phyloP scores from a whole-genome alignment of 2,113 vertebrate genomes.

The Irena cyanogastra region DNA sequence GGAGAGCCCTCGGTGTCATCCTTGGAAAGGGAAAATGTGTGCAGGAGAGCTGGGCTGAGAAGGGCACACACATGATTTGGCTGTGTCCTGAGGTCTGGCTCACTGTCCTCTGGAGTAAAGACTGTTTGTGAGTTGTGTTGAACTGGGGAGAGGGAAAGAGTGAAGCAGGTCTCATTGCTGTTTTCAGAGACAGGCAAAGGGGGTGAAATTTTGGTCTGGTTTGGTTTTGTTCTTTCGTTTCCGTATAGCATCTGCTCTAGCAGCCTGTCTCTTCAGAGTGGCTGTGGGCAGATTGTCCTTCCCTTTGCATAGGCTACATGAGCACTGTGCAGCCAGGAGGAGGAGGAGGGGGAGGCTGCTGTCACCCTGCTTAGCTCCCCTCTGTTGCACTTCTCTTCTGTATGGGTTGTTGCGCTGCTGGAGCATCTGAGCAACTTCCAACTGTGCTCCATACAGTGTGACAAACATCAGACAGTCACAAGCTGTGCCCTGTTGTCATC shows the following conservation, averaged over 20 bases:
- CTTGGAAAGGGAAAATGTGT: neutral
- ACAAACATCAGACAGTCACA: neutral
- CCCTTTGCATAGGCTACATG: neutral
- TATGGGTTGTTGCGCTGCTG: neutral
- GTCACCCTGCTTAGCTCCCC: neutral
- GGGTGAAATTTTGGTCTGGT: neutral
- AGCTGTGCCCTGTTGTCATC: neutral
- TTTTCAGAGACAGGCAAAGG: neutral
- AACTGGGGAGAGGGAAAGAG: neutral
- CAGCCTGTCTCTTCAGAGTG: neutral
- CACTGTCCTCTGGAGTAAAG: neutral
- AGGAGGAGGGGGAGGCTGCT: neutral
- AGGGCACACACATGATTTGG: neutral
- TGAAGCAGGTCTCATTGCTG: neutral
- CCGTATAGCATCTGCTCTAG: rapidly evolving
- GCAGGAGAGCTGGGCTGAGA: neutral
- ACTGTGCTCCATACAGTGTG: neutral
- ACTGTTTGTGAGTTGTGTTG: neutral
- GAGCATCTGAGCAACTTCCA: neutral
- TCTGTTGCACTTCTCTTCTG: neutral
- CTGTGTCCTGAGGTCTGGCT: neutral
- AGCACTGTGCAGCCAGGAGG: neutral
- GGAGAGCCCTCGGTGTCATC: neutral
- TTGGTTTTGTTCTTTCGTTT: neutral
- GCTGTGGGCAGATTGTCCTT: neutral